Conservation (phyloP, 2,888 invertebrate genomes). For the Melanophora roralis region DNA sequence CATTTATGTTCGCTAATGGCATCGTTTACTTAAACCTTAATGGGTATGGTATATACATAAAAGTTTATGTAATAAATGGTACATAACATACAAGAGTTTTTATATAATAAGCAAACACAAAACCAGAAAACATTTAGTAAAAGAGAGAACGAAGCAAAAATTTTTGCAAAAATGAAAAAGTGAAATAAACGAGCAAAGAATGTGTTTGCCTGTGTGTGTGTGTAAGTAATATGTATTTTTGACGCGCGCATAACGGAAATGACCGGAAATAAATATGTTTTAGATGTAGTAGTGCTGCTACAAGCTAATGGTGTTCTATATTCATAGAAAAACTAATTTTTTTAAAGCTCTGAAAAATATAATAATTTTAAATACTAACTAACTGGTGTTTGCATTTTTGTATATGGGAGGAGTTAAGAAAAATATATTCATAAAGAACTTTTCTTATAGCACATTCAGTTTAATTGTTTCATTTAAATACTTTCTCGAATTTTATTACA, state of each 20-base stretch:
- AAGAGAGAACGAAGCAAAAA: conserved; percentile 12
- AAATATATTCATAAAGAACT: background rate
- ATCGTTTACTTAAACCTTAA: conserved; percentile 57
- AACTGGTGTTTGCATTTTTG: background rate
- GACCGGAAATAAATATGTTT: conserved; percentile 42
- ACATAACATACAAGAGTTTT: background rate
- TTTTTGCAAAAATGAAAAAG: background rate
- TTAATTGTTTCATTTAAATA: background rate
- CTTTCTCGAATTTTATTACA: no score
- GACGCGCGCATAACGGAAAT: conserved; percentile 58
- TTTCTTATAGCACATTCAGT: background rate
- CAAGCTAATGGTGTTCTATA: conserved; percentile 1
- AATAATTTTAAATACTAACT: background rate
- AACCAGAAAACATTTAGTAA: background rate
- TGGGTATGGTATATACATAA: conserved; percentile 49
- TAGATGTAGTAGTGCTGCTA: conserved; percentile 1
- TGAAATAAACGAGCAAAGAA: conserved; percentile 4
- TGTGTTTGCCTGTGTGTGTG: background rate
- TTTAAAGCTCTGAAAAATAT: background rate
- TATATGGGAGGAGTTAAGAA: background rate
- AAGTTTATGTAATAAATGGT: background rate
- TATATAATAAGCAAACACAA: background rate
- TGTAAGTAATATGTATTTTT: background rate
- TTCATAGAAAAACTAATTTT: background rate
- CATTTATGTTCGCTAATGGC: conserved; percentile 59